Evolutionary conservation across 2,888 invertebrate species (phyloP), one percentile per base, ranked within the genome.

Genomic region (Oxycera nigricornis): DNA sequence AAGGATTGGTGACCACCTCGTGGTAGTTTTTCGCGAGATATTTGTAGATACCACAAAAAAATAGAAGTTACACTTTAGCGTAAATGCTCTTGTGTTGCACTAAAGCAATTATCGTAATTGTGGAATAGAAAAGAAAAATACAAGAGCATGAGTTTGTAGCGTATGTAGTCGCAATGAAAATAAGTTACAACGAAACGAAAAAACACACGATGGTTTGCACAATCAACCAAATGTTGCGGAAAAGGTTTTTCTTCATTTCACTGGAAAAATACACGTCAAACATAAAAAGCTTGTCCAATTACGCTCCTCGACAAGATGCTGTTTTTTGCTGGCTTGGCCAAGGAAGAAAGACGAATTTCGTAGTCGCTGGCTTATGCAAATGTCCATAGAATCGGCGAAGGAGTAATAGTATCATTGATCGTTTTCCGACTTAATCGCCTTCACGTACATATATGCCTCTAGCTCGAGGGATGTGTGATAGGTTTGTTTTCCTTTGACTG

Each of bases 51-150:
- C 30, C 14, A 28, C 11, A 28, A 7, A 28, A 39, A 17, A 62
- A 62, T 35, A 62, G 7, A 62, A 20, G 35, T 22, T 39, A 24
- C 22, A 20, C 62, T 31, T 31, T 35, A n/a, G 30, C 35, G 46
- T 68, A 17, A 50, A 68, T 68, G 39, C n/a, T 22, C 65, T 65
- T 65, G 65, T 65, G 24, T 65, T 11, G 6, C 46, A 46, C 22
- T n/a, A n/a, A 39, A 46, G 73, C 73, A 73, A 62, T 73, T 73
- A 73, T 46, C 24, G 73, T 73, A 73, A 73, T 73, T 73, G 62
- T 41, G 59, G 57, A 73, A 24, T 55, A 61, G 72, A 17, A 39
- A 24, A 31, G 26, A 24, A 6, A 35, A 59, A n/a, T n/a, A 24
- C 55, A 20, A 55, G 55, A 24, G 55, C 20, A 22, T 9, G 22